Evolutionary conservation across 2,888 invertebrate genomes (phyloP), one percentile per base, ranked within the genome.

Genomic region (Orthosia incerta): DNA sequence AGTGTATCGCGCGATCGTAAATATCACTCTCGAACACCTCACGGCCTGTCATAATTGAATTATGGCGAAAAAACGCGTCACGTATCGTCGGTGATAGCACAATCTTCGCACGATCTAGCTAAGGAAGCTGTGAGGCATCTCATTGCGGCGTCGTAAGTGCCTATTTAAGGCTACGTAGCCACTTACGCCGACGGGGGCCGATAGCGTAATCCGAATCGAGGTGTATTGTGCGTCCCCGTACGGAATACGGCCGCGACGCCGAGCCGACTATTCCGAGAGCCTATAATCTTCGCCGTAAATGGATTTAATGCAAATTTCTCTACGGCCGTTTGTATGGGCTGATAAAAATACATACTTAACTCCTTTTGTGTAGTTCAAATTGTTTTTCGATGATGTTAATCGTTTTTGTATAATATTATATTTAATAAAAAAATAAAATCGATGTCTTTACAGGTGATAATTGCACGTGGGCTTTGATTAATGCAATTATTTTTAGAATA

Each of bases 121-220:
- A 89, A 91, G 94, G 92, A 94, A 93, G 93, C 93, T 91, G 89
- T 89, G 91, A 91, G 89, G 92, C 93, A 90, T 93, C 93, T 93
- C 94, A 94, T 94, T 94, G 94, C 92, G 91, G 91, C 83, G 89
- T 87, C 90, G 90, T 94, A 95, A 95, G 93, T 94, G 94, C 94
- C 95, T 94, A 94, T 95, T 94, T 92, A 92, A 93, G 89, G 93
- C 91, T 92, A 91, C 92, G 92, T 92, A 94, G 93, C 92, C 91
- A 92, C 94, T 92, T 93, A 93, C 89, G 91, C 89, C 89, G 91
- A 89, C 91, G 89, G 84, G 82, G 82, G 86, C 93, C 92, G 95
- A 95, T 95, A 95, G 90, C 93, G 91, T 93, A 94, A 95, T 95
- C 94, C 94, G 90, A 93, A 93, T 92, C 91, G 92, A 92, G 92